Evolutionary conservation across 2,888 invertebrate species (phyloP).

Genomic region (Pristionchus arcanus): DNA sequence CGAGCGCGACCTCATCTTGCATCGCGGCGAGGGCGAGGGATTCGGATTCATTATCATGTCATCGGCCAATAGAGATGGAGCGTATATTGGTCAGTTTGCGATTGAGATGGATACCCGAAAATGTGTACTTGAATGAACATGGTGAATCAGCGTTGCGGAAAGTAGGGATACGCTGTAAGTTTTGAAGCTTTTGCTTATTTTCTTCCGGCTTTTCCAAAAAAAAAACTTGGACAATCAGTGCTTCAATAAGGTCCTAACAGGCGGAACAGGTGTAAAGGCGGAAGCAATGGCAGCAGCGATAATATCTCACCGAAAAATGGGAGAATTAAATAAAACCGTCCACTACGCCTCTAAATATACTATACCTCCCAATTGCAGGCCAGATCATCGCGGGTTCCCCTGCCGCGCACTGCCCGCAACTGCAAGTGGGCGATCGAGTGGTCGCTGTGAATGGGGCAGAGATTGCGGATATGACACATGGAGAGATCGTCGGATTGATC

Average conservation of each 20-base stretch:
- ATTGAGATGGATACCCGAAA: too few species aligned
- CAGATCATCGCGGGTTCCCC: conserved; percentile 96
- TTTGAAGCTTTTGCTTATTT: too few species aligned
- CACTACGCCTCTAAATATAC: too few species aligned
- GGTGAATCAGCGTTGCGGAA: too few species aligned
- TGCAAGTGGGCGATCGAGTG: conserved; percentile 91
- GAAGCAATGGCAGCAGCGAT: too few species aligned
- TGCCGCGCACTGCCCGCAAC: conserved; percentile 86
- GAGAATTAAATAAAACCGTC: not conserved
- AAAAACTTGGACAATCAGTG: not conserved
- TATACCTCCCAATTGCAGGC: conserved; percentile 83
- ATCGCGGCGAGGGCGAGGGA: conserved; percentile 90
- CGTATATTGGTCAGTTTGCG: conserved; percentile 87
- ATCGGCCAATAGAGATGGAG: conserved; percentile 91
- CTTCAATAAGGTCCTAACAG: not conserved
- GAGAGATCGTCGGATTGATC: conserved; percentile 96
- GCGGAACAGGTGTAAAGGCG: not conserved
- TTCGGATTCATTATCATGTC: conserved; percentile 99
- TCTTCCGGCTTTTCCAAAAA: too few species aligned
- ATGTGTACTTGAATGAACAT: too few species aligned
- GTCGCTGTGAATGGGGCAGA: conserved; percentile 94
- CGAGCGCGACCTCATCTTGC: conserved; percentile 63
- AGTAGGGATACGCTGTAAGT: too few species aligned
- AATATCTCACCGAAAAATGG: too few species aligned
- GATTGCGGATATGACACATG: conserved; percentile 93